Conservation (phyloP, 1,140 invertebrate species). For the Tribolium madens region DNA sequence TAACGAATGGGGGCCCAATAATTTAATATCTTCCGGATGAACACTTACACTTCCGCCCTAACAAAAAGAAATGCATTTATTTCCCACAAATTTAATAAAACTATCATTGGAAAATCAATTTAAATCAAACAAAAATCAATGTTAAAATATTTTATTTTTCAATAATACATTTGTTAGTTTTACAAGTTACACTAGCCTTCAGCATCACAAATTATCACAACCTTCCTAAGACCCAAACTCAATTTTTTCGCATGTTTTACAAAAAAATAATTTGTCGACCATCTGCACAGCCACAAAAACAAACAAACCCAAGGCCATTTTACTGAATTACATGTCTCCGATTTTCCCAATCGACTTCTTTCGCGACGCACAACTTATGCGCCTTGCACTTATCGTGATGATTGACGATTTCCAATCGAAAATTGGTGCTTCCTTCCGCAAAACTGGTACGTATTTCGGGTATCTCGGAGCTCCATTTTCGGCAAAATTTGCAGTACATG, state of each 20-base stretch:
- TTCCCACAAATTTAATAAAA: neutral
- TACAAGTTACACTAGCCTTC: too few relatives aligned
- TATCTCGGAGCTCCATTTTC: slow-evolving; percentile 77
- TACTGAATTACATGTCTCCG: neutral
- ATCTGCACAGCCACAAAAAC: neutral
- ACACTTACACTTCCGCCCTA: slow-evolving; percentile 65
- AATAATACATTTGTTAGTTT: too few relatives aligned
- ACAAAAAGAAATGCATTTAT: slow-evolving; percentile 41
- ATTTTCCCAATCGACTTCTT: slow-evolving; percentile 62
- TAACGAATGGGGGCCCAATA: slow-evolving; percentile 67
- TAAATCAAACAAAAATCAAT: too few relatives aligned
- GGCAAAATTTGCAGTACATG: slow-evolving; percentile 80
- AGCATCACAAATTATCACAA: neutral
- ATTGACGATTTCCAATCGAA: slow-evolving; percentile 80
- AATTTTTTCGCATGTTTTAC: neutral
- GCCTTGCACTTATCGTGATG: slow-evolving; percentile 83
- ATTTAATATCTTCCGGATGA: slow-evolving; percentile 63
- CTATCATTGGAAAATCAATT: neutral
- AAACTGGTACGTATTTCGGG: slow-evolving; percentile 80
- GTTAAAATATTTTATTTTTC: too few relatives aligned
- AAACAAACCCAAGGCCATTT: neutral
- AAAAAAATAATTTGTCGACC: neutral
- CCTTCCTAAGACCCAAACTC: neutral
- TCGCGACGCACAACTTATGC: slow-evolving; percentile 74
- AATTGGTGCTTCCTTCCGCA: slow-evolving; percentile 80